phyloP scores from a whole-genome alignment of 2,113 vertebrate genomes.

The Girardinichthys multiradiatus region DNA sequence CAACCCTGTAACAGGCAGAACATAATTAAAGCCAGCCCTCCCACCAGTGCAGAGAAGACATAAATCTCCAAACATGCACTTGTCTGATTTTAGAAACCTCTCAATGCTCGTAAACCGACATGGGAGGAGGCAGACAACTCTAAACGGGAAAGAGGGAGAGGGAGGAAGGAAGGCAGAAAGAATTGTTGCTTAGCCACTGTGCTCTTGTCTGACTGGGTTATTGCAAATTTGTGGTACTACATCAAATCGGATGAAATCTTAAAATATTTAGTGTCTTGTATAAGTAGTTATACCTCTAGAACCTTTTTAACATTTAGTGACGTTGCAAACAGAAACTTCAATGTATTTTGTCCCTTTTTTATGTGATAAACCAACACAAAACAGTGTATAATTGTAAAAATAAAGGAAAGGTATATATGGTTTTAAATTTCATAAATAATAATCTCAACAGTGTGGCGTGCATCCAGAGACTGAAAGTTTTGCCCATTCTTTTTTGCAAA shows the following conservation, averaged over 20 bases:
- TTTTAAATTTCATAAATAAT: not conserved
- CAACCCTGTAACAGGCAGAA: conserved; percentile 68
- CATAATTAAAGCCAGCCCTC: conserved; percentile 73
- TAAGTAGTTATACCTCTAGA: not conserved
- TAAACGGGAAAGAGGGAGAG: conserved; percentile 11
- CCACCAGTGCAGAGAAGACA: conserved; percentile 55
- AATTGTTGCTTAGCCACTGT: conserved; percentile 25
- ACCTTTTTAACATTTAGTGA: not conserved
- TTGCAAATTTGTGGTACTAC: not conserved
- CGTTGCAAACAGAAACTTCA: not conserved
- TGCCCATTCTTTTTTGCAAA: not conserved
- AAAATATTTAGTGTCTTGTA: not conserved
- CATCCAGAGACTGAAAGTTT: not conserved
- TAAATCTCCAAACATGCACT: conserved; percentile 69
- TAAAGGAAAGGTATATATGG: no score
- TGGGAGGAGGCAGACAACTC: conserved; percentile 24
- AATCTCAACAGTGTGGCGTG: not conserved
- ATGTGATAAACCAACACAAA: not conserved
- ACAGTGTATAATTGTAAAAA: not conserved
- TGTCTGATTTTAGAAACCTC: conserved; percentile 49
- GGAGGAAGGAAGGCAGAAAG: conserved; percentile 9
- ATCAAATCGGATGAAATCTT: not conserved
- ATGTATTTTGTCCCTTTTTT: not conserved
- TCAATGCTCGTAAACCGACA: conserved; percentile 40
- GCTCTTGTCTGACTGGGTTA: not conserved